Evolutionary conservation across 2,797 vertebrate species (phyloP).

Genomic region (Sarcophilus harrisii): DNA sequence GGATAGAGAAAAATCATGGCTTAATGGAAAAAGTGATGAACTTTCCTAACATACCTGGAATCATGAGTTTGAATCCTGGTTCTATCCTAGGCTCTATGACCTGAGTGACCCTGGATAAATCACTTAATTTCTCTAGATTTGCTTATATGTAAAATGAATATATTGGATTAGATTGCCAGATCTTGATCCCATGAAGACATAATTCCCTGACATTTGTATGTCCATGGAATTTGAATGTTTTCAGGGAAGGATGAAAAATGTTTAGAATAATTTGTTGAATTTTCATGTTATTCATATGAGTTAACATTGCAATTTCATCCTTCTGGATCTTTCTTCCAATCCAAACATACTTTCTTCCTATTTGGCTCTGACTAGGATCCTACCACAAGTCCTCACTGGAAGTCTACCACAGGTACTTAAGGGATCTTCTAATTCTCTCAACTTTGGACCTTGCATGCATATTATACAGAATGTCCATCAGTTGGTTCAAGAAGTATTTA

Average conservation of each 20-base stretch:
- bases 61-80: background rate
- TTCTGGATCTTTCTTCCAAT: background rate
- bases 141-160: background rate
- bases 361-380: background rate
- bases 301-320: background rate
- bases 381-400: background rate
- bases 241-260: slow-evolving; percentile 12
- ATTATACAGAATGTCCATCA: background rate
- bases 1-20: background rate
- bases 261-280: slow-evolving; percentile 24
- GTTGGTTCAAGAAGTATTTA: background rate
- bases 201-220: slow-evolving; percentile 23
- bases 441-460: background rate
- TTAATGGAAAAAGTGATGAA: background rate
- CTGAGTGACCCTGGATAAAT: background rate
- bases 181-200: background rate
- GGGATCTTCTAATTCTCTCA: background rate
- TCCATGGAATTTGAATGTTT: slow-evolving; percentile 24
- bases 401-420: background rate
- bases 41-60: background rate
- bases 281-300: background rate
- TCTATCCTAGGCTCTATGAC: background rate
- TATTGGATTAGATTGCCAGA: background rate
- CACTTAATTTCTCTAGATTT: background rate
- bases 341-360: background rate